Conservation (phyloP, 1,140 invertebrate genomes). For the Leptopilina clavipes region DNA sequence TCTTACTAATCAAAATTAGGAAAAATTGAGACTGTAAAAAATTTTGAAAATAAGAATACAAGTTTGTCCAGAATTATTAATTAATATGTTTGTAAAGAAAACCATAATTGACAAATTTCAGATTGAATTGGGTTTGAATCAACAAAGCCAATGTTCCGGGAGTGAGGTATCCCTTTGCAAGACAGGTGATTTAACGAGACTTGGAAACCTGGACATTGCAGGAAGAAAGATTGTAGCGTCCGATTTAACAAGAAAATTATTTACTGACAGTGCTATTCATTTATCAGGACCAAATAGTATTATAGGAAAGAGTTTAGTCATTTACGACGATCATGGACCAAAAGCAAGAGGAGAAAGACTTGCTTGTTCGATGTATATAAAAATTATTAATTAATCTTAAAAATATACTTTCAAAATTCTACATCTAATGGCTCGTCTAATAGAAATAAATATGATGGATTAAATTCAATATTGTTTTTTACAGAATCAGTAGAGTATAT, state of each 20-base stretch:
- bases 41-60: too few relatives aligned
- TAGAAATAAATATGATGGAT: neutral
- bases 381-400: too few relatives aligned
- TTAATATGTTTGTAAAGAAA: too few relatives aligned
- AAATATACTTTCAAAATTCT: too few relatives aligned
- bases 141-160: slow-evolving; percentile 74
- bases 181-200: slow-evolving; percentile 82
- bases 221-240: slow-evolving; percentile 80
- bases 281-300: slow-evolving; percentile 85
- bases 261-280: slow-evolving; percentile 86
- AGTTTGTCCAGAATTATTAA: too few relatives aligned
- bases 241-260: slow-evolving; percentile 82
- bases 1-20: too few relatives aligned
- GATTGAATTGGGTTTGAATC: slow-evolving; percentile 72
- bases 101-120: slow-evolving; percentile 43
- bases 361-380: slow-evolving; percentile 87
- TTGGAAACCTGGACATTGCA: slow-evolving; percentile 83
- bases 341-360: slow-evolving; percentile 89
- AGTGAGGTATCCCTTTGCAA: slow-evolving; percentile 78
- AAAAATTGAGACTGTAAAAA: too few relatives aligned
- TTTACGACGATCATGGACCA: slow-evolving; percentile 92
- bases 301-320: slow-evolving; percentile 88
- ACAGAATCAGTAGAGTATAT: slow-evolving; percentile 83
- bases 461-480: slow-evolving; percentile 51
- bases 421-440: too few relatives aligned